These are phyloP conservation scores for Bubo bubo DNA, from an alignment of 2,113 vertebrate species.

Conservation along the genomic window DNA sequence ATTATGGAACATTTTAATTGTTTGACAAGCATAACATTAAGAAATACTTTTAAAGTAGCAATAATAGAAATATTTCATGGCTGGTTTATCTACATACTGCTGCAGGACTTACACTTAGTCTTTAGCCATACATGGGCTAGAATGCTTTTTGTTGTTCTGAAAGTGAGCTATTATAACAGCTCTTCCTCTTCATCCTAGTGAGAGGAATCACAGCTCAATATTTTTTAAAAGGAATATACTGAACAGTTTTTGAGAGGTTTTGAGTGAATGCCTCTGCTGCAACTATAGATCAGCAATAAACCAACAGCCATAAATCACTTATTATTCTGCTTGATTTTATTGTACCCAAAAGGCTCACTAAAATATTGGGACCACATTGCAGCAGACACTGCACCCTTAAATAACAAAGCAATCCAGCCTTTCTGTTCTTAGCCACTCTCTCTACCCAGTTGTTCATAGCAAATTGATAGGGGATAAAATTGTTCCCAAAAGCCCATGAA, in stretches of 20 bases:
- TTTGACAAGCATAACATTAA: background rate
- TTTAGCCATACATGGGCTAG: background rate
- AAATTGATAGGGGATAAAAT: background rate
- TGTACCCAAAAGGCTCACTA: background rate
- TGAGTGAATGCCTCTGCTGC: background rate
- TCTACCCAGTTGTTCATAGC: background rate
- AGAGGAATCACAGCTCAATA: background rate
- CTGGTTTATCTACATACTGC: background rate
- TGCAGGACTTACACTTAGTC: background rate
- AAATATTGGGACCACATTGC: background rate
- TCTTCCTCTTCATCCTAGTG: background rate
- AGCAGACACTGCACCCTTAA: background rate
- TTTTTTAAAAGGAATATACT: background rate
- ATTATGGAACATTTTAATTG: background rate
- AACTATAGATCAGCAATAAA: background rate
- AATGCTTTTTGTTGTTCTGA: background rate
- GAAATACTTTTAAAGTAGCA: background rate
- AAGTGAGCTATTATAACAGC: background rate
- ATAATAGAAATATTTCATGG: background rate
- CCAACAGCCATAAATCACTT: background rate
- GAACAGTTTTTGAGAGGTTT: background rate
- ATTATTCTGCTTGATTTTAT: background rate
- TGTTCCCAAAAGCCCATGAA: background rate
- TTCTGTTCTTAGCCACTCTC: background rate
- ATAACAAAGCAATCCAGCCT: too few species aligned